Evolutionary conservation across 1,140 invertebrate genomes (phyloP).

Genomic region (Triops longicaudatus): DNA sequence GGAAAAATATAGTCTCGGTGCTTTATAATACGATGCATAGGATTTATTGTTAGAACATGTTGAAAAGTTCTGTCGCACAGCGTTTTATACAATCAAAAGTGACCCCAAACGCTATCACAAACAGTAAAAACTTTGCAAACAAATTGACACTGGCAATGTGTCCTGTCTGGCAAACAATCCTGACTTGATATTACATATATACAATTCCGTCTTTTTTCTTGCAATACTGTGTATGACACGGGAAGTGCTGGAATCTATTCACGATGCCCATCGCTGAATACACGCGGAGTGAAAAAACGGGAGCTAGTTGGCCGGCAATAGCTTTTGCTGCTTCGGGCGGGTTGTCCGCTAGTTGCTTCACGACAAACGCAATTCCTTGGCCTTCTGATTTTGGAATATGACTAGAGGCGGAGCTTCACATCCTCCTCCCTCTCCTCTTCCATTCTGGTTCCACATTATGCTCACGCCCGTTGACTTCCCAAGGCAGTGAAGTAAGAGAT

Average conservation of each 20-base stretch:
- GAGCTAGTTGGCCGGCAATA: not conserved
- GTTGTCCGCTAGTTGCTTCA: not conserved
- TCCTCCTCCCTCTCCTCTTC: not conserved
- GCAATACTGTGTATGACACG: not conserved
- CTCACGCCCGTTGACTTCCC: not conserved
- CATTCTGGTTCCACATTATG: not conserved
- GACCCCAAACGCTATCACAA: not conserved
- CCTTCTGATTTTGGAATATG: not conserved
- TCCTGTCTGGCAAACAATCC: not conserved
- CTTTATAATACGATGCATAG: not conserved
- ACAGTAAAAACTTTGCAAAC: not conserved
- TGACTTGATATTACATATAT: not conserved
- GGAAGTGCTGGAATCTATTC: not conserved
- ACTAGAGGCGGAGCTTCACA: slow-evolving; percentile 2
- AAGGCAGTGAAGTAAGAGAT: not conserved
- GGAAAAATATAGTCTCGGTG: too few relatives aligned
- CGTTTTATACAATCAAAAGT: not conserved
- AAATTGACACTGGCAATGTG: not conserved
- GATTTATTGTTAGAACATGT: not conserved
- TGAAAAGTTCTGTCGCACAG: not conserved
- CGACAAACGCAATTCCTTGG: not conserved
- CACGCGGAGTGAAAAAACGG: not conserved
- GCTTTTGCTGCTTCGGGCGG: not conserved
- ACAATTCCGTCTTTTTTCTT: not conserved
- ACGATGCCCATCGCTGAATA: not conserved